Evolutionary conservation across 2,113 vertebrate genomes (phyloP).

Genomic region (Mormoops blainvillei): DNA sequence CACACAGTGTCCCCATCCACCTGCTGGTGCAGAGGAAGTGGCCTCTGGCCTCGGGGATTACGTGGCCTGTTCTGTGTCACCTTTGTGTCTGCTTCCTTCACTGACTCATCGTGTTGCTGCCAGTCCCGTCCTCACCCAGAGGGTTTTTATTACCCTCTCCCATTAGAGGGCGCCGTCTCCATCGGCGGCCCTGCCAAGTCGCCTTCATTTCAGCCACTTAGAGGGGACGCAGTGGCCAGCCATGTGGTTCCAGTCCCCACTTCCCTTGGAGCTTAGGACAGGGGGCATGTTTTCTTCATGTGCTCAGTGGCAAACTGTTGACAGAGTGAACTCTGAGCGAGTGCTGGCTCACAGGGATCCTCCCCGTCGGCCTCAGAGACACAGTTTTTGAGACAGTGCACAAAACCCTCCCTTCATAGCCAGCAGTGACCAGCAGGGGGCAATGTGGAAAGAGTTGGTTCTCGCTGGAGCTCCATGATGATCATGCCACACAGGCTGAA

Average conservation of each 20-base stretch:
- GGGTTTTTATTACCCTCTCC: no score
- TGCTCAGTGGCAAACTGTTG: background rate
- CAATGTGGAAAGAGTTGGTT: background rate
- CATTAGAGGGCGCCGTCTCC: no score
- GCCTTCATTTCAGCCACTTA: background rate
- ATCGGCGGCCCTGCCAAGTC: no score
- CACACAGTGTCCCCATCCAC: no score
- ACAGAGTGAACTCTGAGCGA: background rate
- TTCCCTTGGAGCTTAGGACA: background rate
- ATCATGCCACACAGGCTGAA: background rate
- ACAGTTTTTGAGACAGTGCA: background rate
- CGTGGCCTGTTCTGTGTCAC: no score
- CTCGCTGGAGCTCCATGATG: background rate
- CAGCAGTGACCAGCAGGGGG: background rate
- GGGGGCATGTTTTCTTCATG: background rate
- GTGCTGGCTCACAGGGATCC: background rate
- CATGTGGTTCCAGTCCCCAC: background rate
- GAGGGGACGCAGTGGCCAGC: rapidly evolving
- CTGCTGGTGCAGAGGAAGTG: no score
- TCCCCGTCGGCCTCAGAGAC: background rate
- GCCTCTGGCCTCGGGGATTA: no score
- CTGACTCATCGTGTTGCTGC: no score
- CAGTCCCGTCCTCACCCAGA: background rate
- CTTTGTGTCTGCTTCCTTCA: no score
- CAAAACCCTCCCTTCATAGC: no score